A percentile compares a stretch with the other conserved stretches of the same genome.
These are phyloP conservation scores for Zapus hudsonius DNA, from an alignment of 2,113 vertebrate species.

Conservation along the genomic window DNA sequence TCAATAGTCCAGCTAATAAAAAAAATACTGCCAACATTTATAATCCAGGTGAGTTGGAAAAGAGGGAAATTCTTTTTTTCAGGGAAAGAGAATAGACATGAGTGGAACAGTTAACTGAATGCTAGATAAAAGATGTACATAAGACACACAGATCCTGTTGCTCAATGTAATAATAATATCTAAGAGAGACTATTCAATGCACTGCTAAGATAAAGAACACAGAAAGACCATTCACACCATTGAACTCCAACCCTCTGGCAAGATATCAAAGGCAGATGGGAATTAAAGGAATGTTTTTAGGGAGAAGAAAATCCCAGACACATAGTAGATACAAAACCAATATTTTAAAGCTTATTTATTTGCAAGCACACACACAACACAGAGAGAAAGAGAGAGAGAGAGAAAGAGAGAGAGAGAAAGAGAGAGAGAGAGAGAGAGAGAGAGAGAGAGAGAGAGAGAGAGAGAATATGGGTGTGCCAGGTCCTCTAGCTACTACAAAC, in stretches of 20 bases:
- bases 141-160: neutral
- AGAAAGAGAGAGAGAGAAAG: too few relatives aligned
- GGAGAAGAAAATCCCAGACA: neutral
- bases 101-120: neutral
- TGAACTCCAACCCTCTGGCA: neutral
- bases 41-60: neutral
- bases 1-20: neutral
- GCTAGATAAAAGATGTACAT: neutral
- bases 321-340: neutral
- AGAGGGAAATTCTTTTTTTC: slow-evolving; percentile 1
- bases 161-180: neutral
- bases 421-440: too few relatives aligned
- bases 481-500: too few relatives aligned
- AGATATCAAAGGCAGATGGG: neutral
- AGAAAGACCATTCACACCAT: neutral
- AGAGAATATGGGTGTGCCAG: too few relatives aligned
- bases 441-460: too few relatives aligned
- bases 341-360: neutral
- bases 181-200: neutral
- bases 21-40: neutral
- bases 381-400: too few relatives aligned
- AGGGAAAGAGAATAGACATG: neutral
- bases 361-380: too few relatives aligned
- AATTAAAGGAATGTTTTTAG: neutral
- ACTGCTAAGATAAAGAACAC: neutral